These are phyloP conservation scores for Urechis unicinctus DNA, from an alignment of 2,888 invertebrate species.

Conservation along the genomic window DNA sequence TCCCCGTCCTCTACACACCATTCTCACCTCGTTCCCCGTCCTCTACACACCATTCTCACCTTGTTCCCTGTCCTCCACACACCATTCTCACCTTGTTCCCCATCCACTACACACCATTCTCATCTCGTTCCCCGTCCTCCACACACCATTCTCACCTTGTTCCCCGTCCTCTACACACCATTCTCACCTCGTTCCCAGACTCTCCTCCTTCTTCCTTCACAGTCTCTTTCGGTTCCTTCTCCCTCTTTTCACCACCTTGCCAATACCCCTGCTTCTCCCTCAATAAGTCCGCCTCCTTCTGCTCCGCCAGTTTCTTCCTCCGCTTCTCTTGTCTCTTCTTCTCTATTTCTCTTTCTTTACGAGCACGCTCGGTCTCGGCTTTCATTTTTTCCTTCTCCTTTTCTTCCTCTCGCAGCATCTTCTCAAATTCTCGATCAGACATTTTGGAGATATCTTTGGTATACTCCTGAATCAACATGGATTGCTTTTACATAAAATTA, in stretches of 20 bases:
- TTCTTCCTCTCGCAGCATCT: constrained; percentile 20
- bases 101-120: too few species aligned
- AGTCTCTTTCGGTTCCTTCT: neutral
- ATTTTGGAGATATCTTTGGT: too few species aligned
- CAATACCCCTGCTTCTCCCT: neutral
- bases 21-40: too few species aligned
- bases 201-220: neutral
- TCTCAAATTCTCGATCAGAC: constrained; percentile 23
- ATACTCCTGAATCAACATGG: too few species aligned
- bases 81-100: too few species aligned
- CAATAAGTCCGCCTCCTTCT: constrained; percentile 9
- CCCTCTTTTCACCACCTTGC: neutral
- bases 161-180: too few species aligned
- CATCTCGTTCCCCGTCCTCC: too few species aligned
- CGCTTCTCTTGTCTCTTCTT: constrained; percentile 4
- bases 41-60: too few species aligned
- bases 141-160: too few species aligned
- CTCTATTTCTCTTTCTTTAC: constrained; percentile 2
- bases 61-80: too few species aligned
- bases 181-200: neutral
- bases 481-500: too few species aligned
- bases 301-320: constrained; percentile 3
- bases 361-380: constrained; percentile 1
- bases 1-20: too few species aligned
- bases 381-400: constrained; percentile 9